These are phyloP conservation scores for Pristis pectinata DNA, from an alignment of 2,797 vertebrate species.

Conservation along the genomic window DNA sequence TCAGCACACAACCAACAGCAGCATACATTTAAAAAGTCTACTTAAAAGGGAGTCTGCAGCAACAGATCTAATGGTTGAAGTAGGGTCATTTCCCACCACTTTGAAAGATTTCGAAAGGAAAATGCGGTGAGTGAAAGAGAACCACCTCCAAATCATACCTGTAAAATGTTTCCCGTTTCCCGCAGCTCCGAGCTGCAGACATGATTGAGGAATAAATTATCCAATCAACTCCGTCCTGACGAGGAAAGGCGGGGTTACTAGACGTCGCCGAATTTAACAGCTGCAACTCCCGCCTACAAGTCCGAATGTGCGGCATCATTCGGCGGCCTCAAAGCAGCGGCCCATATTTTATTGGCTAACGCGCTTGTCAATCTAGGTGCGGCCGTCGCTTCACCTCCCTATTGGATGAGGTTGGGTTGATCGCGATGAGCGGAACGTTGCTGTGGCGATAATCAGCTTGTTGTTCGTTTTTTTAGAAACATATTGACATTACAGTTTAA, in stretches of 20 bases:
- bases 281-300: background rate
- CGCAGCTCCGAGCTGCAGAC: background rate
- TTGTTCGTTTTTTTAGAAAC: slow-evolving; percentile 12
- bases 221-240: background rate
- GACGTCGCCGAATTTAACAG: too few species aligned
- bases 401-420: background rate
- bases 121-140: background rate
- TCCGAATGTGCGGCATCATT: too few species aligned
- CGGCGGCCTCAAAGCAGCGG: background rate
- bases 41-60: background rate
- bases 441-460: slow-evolving; percentile 30
- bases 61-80: background rate
- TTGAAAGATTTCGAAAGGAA: background rate
- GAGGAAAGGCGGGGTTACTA: background rate
- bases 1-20: background rate
- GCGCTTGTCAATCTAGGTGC: background rate
- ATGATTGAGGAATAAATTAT: background rate
- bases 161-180: background rate
- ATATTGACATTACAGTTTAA: slow-evolving; percentile 4
- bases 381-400: too few species aligned
- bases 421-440: background rate
- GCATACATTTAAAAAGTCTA: background rate
- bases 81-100: background rate
- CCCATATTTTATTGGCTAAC: background rate
- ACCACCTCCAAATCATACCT: background rate